Evolutionary conservation across 2,797 vertebrate genomes (phyloP).

Genomic region (Tapirus indicus): DNA sequence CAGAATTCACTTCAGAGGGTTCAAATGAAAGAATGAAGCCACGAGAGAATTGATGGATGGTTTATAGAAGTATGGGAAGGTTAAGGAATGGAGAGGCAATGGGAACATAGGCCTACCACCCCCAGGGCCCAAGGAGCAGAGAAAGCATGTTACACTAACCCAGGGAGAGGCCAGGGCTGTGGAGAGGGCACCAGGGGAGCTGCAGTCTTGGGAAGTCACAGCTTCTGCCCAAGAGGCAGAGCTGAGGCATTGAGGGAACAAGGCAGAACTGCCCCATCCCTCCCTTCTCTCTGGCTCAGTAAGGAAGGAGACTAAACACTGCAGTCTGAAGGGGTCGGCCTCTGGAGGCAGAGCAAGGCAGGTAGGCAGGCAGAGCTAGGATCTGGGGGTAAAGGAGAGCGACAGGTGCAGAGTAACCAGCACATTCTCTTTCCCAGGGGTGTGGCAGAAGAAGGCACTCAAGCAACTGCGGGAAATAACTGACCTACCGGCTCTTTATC

Average conservation of each 20-base stretch:
- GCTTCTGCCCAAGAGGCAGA: background rate
- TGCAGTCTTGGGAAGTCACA: too few relatives aligned
- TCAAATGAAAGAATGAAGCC: constrained; percentile 6
- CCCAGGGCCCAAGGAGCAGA: background rate
- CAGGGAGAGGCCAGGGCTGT: background rate
- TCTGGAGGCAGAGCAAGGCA: background rate
- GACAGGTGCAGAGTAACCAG: background rate
- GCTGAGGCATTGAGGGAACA: background rate
- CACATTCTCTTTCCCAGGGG: background rate
- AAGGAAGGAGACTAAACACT: background rate
- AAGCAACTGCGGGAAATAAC: background rate
- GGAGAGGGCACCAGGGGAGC: too few relatives aligned
- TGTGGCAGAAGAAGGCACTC: background rate
- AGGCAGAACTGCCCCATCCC: background rate
- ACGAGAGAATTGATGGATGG: background rate
- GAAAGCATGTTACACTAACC: background rate
- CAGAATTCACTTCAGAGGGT: background rate
- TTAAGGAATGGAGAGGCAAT: background rate
- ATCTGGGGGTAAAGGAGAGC: background rate
- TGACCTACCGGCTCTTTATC: background rate
- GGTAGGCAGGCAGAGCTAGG: background rate
- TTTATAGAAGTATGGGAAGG: background rate
- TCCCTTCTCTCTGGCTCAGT: background rate
- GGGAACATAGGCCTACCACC: background rate
- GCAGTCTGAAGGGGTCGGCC: too few relatives aligned